Conservation (phyloP, 2,113 vertebrate genomes). For the Catagonus wagneri region DNA sequence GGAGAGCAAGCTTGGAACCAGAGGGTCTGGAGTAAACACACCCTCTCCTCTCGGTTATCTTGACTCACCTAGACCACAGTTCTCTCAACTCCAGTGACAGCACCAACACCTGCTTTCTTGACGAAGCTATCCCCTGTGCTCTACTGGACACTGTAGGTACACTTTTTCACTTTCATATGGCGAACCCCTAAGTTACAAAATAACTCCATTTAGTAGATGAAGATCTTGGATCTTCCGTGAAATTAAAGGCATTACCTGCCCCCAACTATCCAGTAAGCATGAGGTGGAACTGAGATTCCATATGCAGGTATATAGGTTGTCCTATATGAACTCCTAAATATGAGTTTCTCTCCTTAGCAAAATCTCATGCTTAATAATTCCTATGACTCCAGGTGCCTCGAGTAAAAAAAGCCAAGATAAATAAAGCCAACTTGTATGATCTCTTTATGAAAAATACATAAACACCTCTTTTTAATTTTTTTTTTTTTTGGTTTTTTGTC, state of each 20-base stretch:
- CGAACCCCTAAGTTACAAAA: not conserved
- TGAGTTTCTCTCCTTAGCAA: slow-evolving; percentile 2
- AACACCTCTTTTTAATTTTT: not conserved
- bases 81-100: not conserved
- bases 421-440: not conserved
- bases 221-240: not conserved
- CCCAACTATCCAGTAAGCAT: not conserved
- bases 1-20: not conserved
- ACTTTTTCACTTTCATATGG: not conserved
- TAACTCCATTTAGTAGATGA: not conserved
- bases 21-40: not conserved
- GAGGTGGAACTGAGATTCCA: not conserved
- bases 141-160: rapidly evolving
- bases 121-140: not conserved
- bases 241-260: not conserved
- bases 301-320: not conserved
- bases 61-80: not conserved
- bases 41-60: not conserved
- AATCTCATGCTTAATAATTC: slow-evolving; percentile 16
- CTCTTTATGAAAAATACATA: not conserved
- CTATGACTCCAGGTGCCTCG: not conserved
- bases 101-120: not conserved
- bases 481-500: no score
- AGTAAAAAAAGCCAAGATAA: slow-evolving; percentile 26
- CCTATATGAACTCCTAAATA: not conserved